Base-by-base conservation (phyloP, 2,888 invertebrate genomes). In the Antheraea yamamai region DNA sequence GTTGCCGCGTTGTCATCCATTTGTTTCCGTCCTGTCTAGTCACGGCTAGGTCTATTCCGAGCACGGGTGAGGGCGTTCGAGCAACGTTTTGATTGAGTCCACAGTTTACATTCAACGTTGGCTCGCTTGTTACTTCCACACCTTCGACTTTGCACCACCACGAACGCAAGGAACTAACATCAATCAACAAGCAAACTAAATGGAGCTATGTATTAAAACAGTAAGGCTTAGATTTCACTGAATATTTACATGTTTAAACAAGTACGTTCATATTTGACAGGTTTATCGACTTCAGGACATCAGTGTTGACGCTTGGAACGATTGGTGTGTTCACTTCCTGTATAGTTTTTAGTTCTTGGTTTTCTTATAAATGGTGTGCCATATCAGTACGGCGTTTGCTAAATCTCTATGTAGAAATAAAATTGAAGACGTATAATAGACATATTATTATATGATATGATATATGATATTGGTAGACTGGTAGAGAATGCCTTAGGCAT, bases 61-160 rank as follows among this genome's bases (percentile, higher is more conserved):
- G 26, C 10, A 58, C 74, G 68, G 78, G 76, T 73, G 68, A 78
- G 76, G 77, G 64, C 76, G 74, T 77, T 78, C 80, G 80, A 73
- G 78, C 76, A 79, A 77, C 82, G 81, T 81, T 88, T 84, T 88
- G 88, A 89, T 89, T 87, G 87, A 87, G 86, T 87, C 86, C 83
- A 88, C 86, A 87, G 87, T 86, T 85, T 87, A 88, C 86, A 84
- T 86, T 84, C 85, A 85, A 87, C 87, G 84, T 84, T 84, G 80
- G 78, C 84, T 83, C 79, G 81, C 81, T 80, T 83, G 85, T 83
- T 84, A 83, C 82, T 83, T 83, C 85, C 81, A 84, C 83, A 83
- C 85, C 83, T 83, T 83, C 81, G 76, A 82, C 79, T 84, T 74
- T 16, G 72, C 72, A 18, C 55, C 72, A 39, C 51, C 55, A 51